phyloP scores from a whole-genome alignment of 2,888 invertebrate genomes.

The Oscheius sp. region DNA sequence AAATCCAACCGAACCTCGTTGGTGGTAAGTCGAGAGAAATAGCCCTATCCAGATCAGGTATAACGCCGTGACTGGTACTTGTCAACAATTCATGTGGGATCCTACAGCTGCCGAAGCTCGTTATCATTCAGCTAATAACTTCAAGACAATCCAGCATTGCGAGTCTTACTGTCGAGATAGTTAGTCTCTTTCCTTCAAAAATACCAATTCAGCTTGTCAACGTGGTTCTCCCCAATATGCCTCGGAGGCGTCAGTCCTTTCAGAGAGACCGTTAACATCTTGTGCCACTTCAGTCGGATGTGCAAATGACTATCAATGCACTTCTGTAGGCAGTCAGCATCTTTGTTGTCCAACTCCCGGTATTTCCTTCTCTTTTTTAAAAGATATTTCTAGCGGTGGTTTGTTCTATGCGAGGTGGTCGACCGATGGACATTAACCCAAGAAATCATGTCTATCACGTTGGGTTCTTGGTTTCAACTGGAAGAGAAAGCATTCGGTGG shows the following conservation, averaged over 20 bases:
- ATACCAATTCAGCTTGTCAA: slow-evolving; percentile 49
- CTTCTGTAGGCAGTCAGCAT: slow-evolving; percentile 58
- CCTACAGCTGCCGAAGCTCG: slow-evolving; percentile 51
- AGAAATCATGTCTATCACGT: slow-evolving; percentile 48
- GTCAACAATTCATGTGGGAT: slow-evolving; percentile 64
- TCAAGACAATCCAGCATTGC: slow-evolving; percentile 58
- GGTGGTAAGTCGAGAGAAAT: too few species aligned
- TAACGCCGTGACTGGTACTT: slow-evolving; percentile 48
- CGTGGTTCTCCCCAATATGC: slow-evolving; percentile 60
- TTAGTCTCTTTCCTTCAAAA: slow-evolving; percentile 16
- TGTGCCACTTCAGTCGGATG: slow-evolving; percentile 52
- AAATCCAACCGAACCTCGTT: slow-evolving; percentile 56
- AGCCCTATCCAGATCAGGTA: slow-evolving; percentile 35
- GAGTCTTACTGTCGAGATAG: slow-evolving; percentile 59
- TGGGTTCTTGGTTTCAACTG: slow-evolving; percentile 50
- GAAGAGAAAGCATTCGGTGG: slow-evolving; percentile 48
- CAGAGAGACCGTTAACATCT: slow-evolving; percentile 53
- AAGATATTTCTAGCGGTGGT: slow-evolving; percentile 36
- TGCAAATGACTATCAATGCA: slow-evolving; percentile 56
- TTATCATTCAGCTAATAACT: slow-evolving; percentile 59
- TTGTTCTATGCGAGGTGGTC: slow-evolving; percentile 53
- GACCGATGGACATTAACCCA: slow-evolving; percentile 52
- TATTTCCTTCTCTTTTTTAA: slow-evolving; percentile 1
- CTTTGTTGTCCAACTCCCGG: slow-evolving; percentile 57
- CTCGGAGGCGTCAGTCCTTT: slow-evolving; percentile 42